Base-by-base conservation (phyloP, 2,888 invertebrate species). In the Bellardia pandia region DNA sequence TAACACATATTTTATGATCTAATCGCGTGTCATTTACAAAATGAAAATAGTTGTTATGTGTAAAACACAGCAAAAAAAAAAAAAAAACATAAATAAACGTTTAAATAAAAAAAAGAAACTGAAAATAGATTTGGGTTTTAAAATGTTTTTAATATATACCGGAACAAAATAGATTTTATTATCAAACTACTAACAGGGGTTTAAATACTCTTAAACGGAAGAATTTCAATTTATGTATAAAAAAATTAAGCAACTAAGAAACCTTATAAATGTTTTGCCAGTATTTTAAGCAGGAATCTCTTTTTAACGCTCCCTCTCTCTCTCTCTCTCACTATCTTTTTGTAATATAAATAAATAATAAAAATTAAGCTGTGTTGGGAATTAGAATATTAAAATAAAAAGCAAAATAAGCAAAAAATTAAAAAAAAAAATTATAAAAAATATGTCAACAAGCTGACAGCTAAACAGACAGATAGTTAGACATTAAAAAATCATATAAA, bases 311-410 rank as follows among this genome's bases (percentile, higher is more conserved):
- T 58, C 30, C 3, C 8, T 56, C 23, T 23, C 9, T 48, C 11
- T 23, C 30, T 62, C n/a, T 53, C 45, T 9, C 13, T 64, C 11
- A n/a, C n/a, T n/a, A n/a, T n/a, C n/a, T 23, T 51, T 16, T 14
- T 2, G 45, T 40, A 33, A 2, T 23, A n/a, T 13, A 23, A 53
- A 40, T 16, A 48, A 8, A 23, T 23, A 13, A 53, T 30, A 37
- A 37, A 88, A 80, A 88, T 83, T 80, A 80, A 81, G 88, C 86
- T 78, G 86, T 77, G 86, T 68, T 68, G 62, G 56, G 86, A 81
- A 84, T 88, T 84, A 88, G 76, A 85, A 83, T 75, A 64, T 53
- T 72, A 71, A 42, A 77, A 42, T 30, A 42, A 56, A 51, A 30
- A 78, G 14, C 56, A 66, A 30, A 66, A 23, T 40, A 30, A 51